phyloP scores from a whole-genome alignment of 2,113 vertebrate genomes.

The Mus spicilegus region DNA sequence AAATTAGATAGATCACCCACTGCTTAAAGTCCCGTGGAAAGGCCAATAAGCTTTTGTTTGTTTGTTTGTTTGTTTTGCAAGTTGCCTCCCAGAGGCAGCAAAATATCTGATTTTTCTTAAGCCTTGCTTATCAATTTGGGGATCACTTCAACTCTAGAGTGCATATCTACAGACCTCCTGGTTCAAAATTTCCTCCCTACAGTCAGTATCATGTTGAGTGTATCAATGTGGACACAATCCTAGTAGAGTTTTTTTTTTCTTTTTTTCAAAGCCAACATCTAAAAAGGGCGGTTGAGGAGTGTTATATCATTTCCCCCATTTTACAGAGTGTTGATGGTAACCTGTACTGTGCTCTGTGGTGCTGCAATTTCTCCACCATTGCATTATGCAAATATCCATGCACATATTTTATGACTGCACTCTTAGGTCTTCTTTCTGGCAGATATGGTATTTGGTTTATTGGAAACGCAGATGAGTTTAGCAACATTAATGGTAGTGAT shows the following conservation, averaged over 20 bases:
- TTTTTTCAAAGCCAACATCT: neutral
- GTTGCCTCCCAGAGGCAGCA: neutral
- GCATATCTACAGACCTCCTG: neutral
- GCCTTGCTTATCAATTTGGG: neutral
- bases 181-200: neutral
- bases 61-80: neutral
- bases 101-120: neutral
- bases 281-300: neutral
- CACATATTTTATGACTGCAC: neutral
- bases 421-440: neutral
- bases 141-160: neutral
- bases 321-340: neutral
- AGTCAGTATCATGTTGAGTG: neutral
- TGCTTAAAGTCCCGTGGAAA: slow-evolving; percentile 48
- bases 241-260: neutral
- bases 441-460: neutral
- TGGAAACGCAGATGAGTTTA: neutral
- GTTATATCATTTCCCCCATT: neutral
- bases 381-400: neutral
- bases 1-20: neutral
- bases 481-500: neutral
- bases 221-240: neutral
- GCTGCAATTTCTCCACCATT: neutral
- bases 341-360: neutral
- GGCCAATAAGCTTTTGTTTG: neutral